These are phyloP conservation scores for Buteo buteo DNA, from an alignment of 2,113 vertebrate species.

Conservation along the genomic window DNA sequence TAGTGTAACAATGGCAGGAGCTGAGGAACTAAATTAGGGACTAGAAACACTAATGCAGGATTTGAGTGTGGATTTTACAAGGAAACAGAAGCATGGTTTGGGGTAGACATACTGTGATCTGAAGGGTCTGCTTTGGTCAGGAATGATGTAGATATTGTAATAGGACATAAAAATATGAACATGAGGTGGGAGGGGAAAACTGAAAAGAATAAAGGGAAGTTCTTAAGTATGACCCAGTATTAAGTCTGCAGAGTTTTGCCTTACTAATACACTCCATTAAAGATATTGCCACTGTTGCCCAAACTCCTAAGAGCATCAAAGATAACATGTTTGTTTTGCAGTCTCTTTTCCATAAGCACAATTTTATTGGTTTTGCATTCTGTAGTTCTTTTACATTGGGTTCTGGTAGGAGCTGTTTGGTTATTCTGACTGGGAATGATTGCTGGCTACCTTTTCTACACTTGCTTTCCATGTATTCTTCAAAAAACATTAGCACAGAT, in stretches of 20 bases:
- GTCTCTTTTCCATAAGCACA: background rate
- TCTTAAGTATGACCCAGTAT: background rate
- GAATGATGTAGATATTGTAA: background rate
- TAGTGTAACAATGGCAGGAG: background rate
- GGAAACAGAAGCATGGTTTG: background rate
- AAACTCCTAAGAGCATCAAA: background rate
- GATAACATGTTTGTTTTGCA: background rate
- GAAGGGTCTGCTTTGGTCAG: background rate
- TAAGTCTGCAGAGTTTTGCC: background rate
- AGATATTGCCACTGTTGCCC: background rate
- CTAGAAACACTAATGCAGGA: background rate
- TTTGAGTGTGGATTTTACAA: background rate
- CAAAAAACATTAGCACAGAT: background rate
- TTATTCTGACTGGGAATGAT: background rate
- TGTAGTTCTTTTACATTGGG: background rate
- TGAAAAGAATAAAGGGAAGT: background rate
- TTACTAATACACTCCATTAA: background rate
- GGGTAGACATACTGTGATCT: too few relatives aligned
- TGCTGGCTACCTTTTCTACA: background rate
- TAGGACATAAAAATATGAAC: background rate
- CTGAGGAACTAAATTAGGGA: background rate
- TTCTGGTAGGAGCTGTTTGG: background rate
- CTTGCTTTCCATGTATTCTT: background rate
- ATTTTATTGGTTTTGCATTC: background rate
- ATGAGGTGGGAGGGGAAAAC: background rate